Evolutionary conservation across 2,113 vertebrate genomes (phyloP).

Genomic region (Labeo catla): DNA sequence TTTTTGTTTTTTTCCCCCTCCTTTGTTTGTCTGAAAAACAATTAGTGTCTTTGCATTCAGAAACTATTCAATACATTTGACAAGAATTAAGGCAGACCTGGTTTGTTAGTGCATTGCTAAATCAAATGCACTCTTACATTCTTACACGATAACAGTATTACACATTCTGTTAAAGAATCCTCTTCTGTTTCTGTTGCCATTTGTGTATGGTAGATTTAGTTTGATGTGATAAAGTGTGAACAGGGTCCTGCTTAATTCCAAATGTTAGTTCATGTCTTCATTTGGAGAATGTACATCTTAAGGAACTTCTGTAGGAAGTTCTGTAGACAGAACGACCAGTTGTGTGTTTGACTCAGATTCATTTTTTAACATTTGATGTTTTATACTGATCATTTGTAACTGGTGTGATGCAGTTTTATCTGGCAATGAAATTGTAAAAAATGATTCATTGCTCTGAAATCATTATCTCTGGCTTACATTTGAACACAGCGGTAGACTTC

Average conservation of each 20-base stretch:
- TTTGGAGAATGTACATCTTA: not conserved
- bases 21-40: constrained; percentile 36
- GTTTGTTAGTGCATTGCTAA: not conserved
- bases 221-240: not conserved
- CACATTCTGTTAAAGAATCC: not conserved
- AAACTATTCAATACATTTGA: constrained; percentile 9
- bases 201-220: not conserved
- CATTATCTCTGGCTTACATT: not conserved
- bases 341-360: too few relatives aligned
- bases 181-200: not conserved
- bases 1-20: not conserved
- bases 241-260: not conserved
- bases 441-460: not conserved
- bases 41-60: constrained; percentile 36
- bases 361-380: too few relatives aligned
- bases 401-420: not conserved
- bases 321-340: too few relatives aligned
- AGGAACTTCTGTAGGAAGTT: too few relatives aligned
- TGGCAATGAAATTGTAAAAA: not conserved
- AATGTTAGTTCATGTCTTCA: not conserved
- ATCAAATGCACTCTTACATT: too few relatives aligned
- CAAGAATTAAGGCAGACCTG: constrained; percentile 27
- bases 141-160: too few relatives aligned
- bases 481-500: not conserved
- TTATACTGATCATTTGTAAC: not conserved